These are phyloP conservation scores for Caenorhabditis inopinata DNA, from an alignment of 1,140 invertebrate species.

Conservation along the genomic window DNA sequence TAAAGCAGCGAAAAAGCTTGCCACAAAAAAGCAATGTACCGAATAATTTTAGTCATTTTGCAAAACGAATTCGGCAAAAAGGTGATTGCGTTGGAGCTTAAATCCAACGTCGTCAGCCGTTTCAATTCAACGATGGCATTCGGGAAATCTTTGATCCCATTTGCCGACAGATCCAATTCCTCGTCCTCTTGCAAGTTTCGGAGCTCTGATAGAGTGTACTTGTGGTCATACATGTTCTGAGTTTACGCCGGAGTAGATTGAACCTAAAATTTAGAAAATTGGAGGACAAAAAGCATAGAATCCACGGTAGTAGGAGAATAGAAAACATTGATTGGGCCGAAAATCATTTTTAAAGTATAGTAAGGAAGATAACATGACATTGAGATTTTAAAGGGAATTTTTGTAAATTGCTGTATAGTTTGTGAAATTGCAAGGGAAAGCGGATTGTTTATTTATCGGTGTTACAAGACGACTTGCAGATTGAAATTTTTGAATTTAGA, in stretches of 20 bases:
- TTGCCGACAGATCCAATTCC: constrained; percentile 21
- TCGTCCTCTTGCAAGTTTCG: constrained; percentile 17
- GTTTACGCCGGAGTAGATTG: not conserved
- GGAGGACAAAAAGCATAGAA: not conserved
- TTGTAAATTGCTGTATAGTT: no score
- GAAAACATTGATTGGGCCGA: no score
- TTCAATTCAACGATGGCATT: constrained; percentile 10
- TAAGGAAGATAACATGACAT: no score
- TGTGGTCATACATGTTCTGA: not conserved
- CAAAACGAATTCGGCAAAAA: not conserved
- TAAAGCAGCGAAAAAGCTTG: no score
- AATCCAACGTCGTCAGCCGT: constrained; percentile 3
- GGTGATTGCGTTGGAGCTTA: not conserved
- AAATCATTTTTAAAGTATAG: no score
- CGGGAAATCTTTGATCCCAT: not conserved
- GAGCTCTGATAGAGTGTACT: not conserved
- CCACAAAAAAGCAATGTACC: no score
- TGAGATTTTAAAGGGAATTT: no score
- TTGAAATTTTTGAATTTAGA: no score
- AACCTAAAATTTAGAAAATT: not conserved
- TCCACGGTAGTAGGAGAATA: no score
- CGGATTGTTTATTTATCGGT: no score
- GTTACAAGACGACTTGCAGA: no score
- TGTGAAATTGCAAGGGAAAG: no score
- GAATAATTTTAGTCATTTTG: constrained; percentile 14